Evolutionary conservation across 2,888 invertebrate species (phyloP).

Genomic region (Axea sp.): DNA sequence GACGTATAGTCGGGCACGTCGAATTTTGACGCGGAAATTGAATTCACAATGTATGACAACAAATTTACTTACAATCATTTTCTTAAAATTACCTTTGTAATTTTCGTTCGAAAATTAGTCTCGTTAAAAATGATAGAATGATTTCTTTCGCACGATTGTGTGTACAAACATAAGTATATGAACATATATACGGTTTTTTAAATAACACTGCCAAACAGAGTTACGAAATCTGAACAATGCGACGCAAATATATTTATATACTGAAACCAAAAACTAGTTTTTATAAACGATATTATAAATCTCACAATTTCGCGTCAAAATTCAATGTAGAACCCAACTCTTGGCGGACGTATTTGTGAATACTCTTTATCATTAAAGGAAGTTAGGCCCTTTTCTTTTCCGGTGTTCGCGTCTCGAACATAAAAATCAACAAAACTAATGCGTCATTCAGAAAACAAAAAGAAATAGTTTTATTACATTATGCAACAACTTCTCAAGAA

Average conservation of each 20-base stretch:
- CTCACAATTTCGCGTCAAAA: conserved; percentile 30
- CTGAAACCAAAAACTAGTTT: conserved; percentile 10
- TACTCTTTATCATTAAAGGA: too few relatives aligned
- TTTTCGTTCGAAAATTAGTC: conserved; percentile 30
- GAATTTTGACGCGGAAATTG: conserved; percentile 11
- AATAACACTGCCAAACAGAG: neutral
- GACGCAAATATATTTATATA: conserved; percentile 5
- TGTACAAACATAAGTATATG: neutral
- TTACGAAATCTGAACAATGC: conserved; percentile 15
- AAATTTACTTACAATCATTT: too few relatives aligned
- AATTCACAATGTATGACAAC: neutral
- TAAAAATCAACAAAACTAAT: too few relatives aligned
- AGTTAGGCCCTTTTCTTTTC: conserved; percentile 44
- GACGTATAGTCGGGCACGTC: too few relatives aligned
- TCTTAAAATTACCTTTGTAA: too few relatives aligned
- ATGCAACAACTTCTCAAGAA: too few relatives aligned
- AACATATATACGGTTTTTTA: conserved; percentile 10
- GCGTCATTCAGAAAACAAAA: too few relatives aligned
- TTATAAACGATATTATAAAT: conserved; percentile 25
- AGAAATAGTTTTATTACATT: too few relatives aligned
- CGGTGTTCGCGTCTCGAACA: conserved; percentile 26
- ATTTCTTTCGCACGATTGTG: conserved; percentile 2
- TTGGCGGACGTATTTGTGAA: conserved; percentile 28
- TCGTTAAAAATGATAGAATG: conserved; percentile 19
- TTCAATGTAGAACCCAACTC: conserved; percentile 10